A percentile compares a stretch with the other conserved stretches of the same genome.
Conservation (phyloP, 2,888 invertebrate species). For the Rhagophthalmus giganteus region DNA sequence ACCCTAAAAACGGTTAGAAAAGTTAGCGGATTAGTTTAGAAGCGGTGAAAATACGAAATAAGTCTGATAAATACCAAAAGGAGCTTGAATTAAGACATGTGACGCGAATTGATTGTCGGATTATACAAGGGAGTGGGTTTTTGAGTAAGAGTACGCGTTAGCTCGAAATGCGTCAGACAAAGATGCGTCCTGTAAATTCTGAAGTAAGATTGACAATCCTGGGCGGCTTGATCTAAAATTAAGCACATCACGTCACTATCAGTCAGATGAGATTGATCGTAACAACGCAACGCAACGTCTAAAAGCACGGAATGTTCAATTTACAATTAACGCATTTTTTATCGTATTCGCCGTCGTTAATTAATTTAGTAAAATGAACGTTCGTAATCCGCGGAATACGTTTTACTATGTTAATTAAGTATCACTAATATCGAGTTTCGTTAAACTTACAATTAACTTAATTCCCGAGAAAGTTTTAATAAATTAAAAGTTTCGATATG, state of each 20-base stretch:
- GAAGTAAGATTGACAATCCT: constrained; percentile 33
- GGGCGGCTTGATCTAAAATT: constrained; percentile 34
- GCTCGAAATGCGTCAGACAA: constrained; percentile 22
- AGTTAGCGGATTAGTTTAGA: constrained; percentile 25
- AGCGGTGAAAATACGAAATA: constrained; percentile 34
- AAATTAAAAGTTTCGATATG: not conserved
- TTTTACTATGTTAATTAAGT: no score
- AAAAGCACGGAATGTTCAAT: not conserved
- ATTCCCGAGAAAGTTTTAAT: not conserved
- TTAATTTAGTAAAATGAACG: no score
- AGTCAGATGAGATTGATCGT: constrained; percentile 31
- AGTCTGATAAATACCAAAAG: constrained; percentile 38
- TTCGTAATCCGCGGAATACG: no score
- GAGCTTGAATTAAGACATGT: constrained; percentile 36
- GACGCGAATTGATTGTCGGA: constrained; percentile 40
- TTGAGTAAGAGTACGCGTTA: constrained; percentile 21
- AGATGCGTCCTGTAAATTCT: constrained; percentile 32
- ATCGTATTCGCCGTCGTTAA: no score
- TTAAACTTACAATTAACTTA: no score
- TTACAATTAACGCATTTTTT: not conserved
- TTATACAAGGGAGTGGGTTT: constrained; percentile 32
- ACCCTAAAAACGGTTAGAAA: constrained; percentile 20
- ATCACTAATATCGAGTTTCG: no score
- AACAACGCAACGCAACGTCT: constrained; percentile 17
- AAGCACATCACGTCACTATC: constrained; percentile 35